A percentile compares a stretch with the other conserved stretches of the same genome.
These are phyloP conservation scores for Marmota flaviventris DNA, from an alignment of 2,113 vertebrate species.

Conservation along the genomic window DNA sequence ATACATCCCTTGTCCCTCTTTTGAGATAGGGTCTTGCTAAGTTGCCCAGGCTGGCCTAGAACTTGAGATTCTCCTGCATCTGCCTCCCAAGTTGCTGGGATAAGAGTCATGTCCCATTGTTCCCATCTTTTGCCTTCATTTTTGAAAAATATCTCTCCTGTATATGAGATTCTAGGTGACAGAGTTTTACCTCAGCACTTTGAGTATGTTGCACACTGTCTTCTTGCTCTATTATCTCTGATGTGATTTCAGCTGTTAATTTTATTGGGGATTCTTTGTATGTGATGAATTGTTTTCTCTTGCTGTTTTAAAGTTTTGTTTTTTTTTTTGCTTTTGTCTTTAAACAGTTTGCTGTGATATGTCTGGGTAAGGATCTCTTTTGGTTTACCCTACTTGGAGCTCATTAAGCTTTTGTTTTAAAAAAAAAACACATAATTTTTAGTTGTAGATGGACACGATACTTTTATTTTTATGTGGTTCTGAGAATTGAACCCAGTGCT, in stretches of 20 bases:
- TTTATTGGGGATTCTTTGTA: neutral
- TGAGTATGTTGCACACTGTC: neutral
- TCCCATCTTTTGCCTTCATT: neutral
- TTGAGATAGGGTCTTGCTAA: neutral
- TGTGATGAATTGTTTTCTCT: neutral
- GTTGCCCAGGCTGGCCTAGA: neutral
- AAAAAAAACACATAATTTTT: too few species aligned
- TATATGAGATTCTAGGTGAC: neutral
- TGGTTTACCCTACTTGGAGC: conserved; percentile 4
- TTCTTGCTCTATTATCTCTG: neutral
- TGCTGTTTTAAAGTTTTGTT: neutral
- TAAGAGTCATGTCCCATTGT: neutral
- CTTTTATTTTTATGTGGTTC: too few species aligned
- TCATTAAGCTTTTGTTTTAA: neutral
- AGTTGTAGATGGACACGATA: too few species aligned
- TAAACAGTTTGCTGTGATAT: neutral
- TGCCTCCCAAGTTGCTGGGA: neutral
- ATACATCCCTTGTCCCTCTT: neutral
- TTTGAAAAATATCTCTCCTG: neutral
- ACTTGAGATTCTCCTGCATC: neutral
- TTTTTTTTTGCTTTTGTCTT: neutral
- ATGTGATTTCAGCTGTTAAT: conserved; percentile 21
- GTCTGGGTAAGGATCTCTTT: neutral
- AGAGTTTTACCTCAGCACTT: neutral
- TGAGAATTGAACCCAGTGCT: too few species aligned